Percentiles rank a stretch among this genome's conserved stretches.
Evolutionary conservation across 1,140 invertebrate species (phyloP).

Genomic region (Drosophila erecta): DNA sequence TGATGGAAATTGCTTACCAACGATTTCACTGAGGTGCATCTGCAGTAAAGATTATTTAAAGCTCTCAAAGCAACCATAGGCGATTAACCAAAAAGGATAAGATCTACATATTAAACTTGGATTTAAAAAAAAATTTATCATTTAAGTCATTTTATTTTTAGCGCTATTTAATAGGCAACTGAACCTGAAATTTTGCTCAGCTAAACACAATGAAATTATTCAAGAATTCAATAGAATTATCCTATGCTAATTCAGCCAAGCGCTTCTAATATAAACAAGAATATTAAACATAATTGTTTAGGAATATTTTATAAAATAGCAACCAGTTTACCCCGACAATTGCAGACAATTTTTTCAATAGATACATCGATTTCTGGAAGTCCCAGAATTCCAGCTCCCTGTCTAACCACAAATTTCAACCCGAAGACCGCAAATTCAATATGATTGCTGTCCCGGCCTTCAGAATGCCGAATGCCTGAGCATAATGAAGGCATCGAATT

Average conservation of each 20-base stretch:
- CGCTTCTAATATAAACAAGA: background rate
- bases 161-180: too few relatives aligned
- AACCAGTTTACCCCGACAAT: background rate
- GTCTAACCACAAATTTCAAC: background rate
- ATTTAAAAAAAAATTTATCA: too few relatives aligned
- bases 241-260: background rate
- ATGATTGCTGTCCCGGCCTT: constrained; percentile 15
- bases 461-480: constrained; percentile 30
- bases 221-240: background rate
- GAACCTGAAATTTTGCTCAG: too few relatives aligned
- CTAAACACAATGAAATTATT: too few relatives aligned
- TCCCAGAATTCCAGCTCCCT: background rate
- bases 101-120: too few relatives aligned
- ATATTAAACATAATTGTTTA: background rate
- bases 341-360: background rate
- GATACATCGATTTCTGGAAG: background rate
- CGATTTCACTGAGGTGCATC: background rate
- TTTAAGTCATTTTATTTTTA: too few relatives aligned
- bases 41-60: background rate
- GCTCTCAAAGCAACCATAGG: background rate
- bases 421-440: constrained; percentile 31
- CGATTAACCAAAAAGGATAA: background rate
- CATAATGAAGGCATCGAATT: constrained; percentile 55
- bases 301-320: background rate
- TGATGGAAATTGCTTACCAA: constrained; percentile 13